phyloP scores from a whole-genome alignment of 1,140 invertebrate genomes.

The Atopsyche davidsoni region DNA sequence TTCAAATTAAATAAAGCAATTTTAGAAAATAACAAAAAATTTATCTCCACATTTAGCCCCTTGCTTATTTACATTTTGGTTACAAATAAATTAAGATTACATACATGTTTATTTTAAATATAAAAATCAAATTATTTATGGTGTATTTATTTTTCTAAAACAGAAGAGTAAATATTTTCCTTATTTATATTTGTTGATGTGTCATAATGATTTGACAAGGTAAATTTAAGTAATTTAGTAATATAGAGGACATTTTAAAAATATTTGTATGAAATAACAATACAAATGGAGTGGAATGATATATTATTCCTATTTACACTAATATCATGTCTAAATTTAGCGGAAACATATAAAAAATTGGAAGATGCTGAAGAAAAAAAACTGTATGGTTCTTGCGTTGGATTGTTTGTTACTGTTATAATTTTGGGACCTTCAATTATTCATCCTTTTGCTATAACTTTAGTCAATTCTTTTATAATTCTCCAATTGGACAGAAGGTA shows the following conservation, averaged over 20 bases:
- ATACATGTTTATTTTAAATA: no score
- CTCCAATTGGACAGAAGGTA: not conserved
- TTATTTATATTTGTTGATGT: no score
- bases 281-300: conserved; percentile 8
- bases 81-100: no score
- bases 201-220: no score
- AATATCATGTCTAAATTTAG: not conserved
- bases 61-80: no score
- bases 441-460: not conserved
- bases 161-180: no score
- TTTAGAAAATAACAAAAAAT: conserved; percentile 27
- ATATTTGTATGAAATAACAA: no score
- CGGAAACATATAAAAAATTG: not conserved
- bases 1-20: conserved; percentile 30
- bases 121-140: no score
- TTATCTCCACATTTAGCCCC: no score
- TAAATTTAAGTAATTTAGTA: no score
- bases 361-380: conserved; percentile 1
- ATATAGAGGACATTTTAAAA: no score
- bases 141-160: no score
- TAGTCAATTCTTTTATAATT: not conserved
- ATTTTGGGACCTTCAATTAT: not conserved
- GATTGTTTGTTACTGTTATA: not conserved
- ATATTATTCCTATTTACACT: conserved; percentile 7
- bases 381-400: not conserved